Evolutionary conservation across 2,797 vertebrate genomes (phyloP), one percentile per base, ranked within the genome.

Genomic region (Poeciliopsis turneri): DNA sequence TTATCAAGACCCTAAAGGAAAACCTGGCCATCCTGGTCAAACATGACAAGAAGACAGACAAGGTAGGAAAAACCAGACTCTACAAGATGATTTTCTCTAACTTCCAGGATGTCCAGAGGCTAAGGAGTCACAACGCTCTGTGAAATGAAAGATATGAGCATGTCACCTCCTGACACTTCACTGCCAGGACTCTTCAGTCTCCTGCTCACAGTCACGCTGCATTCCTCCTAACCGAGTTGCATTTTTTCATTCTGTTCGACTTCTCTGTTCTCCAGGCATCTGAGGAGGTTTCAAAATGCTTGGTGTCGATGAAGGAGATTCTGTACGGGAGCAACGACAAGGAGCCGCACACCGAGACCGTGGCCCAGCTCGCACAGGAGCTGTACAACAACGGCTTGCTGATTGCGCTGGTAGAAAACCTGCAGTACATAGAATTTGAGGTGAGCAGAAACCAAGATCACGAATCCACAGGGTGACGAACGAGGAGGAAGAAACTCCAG

Each of bases 291-390:
- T 99, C 98, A 0, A 99, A 99, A 93, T 97, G 97, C 85, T 94
- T 99, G 90, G 97, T 98, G 94, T 97, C 97, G 59, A 99, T 99
- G 97, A 99, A 99, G 89, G 98, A 99, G 95, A 98, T 99, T 85
- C 94, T 99, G 61, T 99, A 97, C 51, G 98, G 98, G 66, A 97
- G 96, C 80, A 96, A 96, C 4, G 98, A 99, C 57, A 99, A 98
- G 88, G 98, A 99, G 87, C 97, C 97, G 0, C 97, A 99, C 80
- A 97, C 97, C 0, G 98, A 99, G 93, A 96, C 96, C 0, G 97
- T 99, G 93, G 97, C 98, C 79, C 97, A 98, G 91, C 93, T 99
- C 73, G 97, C 98, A 0, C 98, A 99, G 87, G 98, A 99, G 89
- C 95, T 99, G 1, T 99, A 99, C 91, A 98, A 95, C 93, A 98